phyloP scores from a whole-genome alignment of 2,888 invertebrate species.

The Dryomyza anilis region DNA sequence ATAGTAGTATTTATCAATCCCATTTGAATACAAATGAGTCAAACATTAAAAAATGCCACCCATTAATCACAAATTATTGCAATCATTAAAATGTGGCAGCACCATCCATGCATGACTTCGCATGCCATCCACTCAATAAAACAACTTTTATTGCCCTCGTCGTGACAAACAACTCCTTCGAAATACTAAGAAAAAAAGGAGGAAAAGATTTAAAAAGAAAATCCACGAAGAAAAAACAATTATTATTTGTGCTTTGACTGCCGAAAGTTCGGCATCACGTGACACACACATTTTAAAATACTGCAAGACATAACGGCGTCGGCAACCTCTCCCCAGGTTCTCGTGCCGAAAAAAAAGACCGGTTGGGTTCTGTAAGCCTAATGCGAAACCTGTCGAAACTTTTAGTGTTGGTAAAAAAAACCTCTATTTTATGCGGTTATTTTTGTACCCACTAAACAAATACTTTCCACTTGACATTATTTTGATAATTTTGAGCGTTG shows the following conservation, averaged over 20 bases:
- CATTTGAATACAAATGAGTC: too few relatives aligned
- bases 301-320: conserved; percentile 13
- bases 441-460: too few relatives aligned
- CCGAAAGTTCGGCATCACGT: conserved; percentile 14
- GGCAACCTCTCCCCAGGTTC: too few relatives aligned
- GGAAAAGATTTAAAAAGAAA: too few relatives aligned
- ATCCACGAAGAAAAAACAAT: background rate
- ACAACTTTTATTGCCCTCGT: background rate
- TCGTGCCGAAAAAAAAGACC: too few relatives aligned
- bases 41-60: too few relatives aligned
- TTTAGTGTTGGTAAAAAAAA: background rate
- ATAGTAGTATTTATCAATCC: too few relatives aligned
- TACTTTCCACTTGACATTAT: too few relatives aligned
- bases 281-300: conserved; percentile 5
- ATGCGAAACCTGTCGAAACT: conserved; percentile 9
- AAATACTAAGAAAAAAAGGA: background rate
- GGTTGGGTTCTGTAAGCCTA: background rate
- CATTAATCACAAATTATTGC: background rate
- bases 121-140: too few relatives aligned
- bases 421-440: too few relatives aligned
- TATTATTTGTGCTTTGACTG: conserved; percentile 4
- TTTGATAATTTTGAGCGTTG: too few relatives aligned
- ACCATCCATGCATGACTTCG: background rate
- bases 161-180: background rate
- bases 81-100: background rate